These are phyloP conservation scores for Melinopterus prodromus DNA, from an alignment of 2,888 invertebrate species.

Conservation along the genomic window DNA sequence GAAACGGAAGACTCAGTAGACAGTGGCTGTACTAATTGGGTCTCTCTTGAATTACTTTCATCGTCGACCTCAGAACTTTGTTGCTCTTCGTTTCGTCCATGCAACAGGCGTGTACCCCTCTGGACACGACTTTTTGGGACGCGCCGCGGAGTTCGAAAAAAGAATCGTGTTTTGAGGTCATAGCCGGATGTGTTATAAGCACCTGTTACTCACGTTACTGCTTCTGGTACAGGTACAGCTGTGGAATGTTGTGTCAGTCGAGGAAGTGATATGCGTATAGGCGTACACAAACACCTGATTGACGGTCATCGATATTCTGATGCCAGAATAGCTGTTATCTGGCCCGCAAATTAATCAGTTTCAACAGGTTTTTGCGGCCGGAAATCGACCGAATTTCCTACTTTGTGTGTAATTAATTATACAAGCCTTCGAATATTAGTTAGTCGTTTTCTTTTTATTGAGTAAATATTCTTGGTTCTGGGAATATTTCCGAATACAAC, in stretches of 20 bases:
- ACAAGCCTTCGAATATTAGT: too few species aligned
- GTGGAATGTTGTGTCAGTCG: not conserved
- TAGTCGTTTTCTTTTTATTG: too few species aligned
- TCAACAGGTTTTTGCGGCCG: not conserved
- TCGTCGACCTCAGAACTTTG: not conserved
- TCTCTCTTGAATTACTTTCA: not conserved
- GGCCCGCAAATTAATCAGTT: too few species aligned
- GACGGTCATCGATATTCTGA: not conserved
- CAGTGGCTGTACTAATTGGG: not conserved
- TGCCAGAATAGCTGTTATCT: not conserved
- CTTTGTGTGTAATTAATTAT: not conserved
- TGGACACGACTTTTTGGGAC: not conserved
- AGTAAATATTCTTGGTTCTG: too few species aligned
- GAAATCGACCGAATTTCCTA: not conserved
- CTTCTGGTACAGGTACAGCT: not conserved
- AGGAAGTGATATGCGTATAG: not conserved
- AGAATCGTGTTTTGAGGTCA: not conserved
- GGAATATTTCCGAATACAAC: too few species aligned
- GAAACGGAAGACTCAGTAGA: too few species aligned
- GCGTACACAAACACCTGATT: not conserved
- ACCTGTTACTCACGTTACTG: constrained; percentile 4
- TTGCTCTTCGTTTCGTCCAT: not conserved
- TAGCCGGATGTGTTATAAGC: not conserved
- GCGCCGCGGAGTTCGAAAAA: not conserved
- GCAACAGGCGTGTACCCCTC: not conserved